A percentile compares a stretch with the other conserved stretches of the same genome.
These are phyloP conservation scores for Kuschelorhynchus macadamiae DNA, from an alignment of 2,888 invertebrate species.

Conservation along the genomic window DNA sequence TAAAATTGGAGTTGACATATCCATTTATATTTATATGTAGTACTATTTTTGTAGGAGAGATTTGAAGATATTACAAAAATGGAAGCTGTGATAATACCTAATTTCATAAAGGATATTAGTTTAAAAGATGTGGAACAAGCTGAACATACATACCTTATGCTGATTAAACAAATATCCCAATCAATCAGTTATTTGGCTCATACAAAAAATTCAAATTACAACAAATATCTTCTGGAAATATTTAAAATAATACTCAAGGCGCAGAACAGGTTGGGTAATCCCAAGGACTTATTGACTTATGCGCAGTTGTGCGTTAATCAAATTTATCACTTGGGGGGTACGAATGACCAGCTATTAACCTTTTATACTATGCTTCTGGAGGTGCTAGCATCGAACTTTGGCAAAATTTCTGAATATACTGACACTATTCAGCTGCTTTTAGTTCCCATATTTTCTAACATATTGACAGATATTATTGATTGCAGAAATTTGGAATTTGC, in stretches of 20 bases:
- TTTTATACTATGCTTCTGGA: constrained; percentile 28
- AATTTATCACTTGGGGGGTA: background rate
- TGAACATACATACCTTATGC: constrained; percentile 6
- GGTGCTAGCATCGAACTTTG: constrained; percentile 6
- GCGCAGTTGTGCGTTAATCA: constrained; percentile 8
- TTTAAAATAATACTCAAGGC: constrained; percentile 20
- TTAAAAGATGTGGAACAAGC: constrained; percentile 3
- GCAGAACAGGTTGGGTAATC: constrained; percentile 2
- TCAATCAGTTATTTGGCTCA: constrained; percentile 10
- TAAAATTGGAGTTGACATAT: too few species aligned
- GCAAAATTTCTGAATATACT: constrained; percentile 3
- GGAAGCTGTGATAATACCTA: constrained; percentile 18
- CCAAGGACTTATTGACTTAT: background rate
- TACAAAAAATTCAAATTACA: constrained; percentile 5
- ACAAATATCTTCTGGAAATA: constrained; percentile 7
- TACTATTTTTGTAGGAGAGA: too few species aligned
- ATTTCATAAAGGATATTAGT: constrained; percentile 13
- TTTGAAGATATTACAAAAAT: constrained; percentile 8
- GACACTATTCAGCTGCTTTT: constrained; percentile 34
- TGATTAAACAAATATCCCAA: constrained; percentile 6
- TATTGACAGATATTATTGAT: constrained; percentile 39
- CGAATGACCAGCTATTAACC: constrained; percentile 4
- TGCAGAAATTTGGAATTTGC: constrained; percentile 39
- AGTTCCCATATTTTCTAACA: constrained; percentile 28
- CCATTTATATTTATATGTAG: too few species aligned